Conservation (phyloP, 2,888 invertebrate genomes). For the Epirrhoe tristata region DNA sequence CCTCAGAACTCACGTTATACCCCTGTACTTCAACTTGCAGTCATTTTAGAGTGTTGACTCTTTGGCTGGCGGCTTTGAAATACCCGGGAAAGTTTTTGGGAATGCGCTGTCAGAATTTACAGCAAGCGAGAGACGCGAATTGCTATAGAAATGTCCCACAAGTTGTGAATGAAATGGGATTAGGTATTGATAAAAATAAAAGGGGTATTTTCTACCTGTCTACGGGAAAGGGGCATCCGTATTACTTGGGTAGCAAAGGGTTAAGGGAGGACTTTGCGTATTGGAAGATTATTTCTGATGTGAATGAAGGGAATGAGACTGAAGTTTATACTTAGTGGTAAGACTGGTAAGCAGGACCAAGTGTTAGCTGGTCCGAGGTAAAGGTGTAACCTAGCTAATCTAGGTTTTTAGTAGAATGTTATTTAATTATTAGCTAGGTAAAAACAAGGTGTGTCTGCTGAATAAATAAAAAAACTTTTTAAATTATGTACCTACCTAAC, state of each 20-base stretch:
- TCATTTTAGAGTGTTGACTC: conserved; percentile 67
- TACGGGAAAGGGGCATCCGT: conserved; percentile 68
- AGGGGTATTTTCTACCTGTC: conserved; percentile 73
- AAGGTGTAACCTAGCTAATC: no score
- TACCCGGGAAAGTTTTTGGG: conserved; percentile 70
- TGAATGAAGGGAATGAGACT: conserved; percentile 67
- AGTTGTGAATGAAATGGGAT: conserved; percentile 66
- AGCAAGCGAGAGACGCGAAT: conserved; percentile 68
- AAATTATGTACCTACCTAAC: no score
- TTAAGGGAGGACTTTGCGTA: conserved; percentile 64
- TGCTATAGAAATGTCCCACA: conserved; percentile 64
- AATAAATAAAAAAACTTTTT: no score
- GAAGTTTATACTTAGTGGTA: conserved; percentile 63
- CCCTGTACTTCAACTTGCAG: conserved; percentile 75
- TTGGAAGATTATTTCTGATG: conserved; percentile 66
- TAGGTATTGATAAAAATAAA: conserved; percentile 57
- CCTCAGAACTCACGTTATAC: conserved; percentile 66
- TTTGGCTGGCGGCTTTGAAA: conserved; percentile 70
- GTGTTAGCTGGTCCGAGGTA: neutral
- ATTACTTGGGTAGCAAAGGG: conserved; percentile 69
- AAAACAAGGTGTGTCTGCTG: no score
- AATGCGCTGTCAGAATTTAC: conserved; percentile 67
- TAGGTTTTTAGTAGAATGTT: no score
- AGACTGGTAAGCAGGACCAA: no score
- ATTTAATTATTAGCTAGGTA: no score